Evolutionary conservation across 1,140 invertebrate species (phyloP), one percentile per base, ranked within the genome.

Genomic region (Cydia amplana): DNA sequence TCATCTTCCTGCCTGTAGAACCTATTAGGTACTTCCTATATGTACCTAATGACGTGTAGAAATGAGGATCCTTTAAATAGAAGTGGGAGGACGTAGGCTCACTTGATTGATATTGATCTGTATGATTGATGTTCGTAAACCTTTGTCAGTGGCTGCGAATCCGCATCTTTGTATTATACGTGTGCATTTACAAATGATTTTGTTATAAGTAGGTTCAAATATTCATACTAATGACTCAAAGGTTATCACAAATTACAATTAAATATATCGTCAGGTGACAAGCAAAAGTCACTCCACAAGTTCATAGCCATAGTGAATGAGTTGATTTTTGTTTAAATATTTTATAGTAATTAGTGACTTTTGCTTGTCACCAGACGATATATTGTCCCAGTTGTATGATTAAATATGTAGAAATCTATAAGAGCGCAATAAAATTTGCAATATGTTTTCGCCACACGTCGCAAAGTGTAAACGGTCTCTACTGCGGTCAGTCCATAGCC

Each of bases 401-500:
- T 60, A 20, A 20, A 60, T 60, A 60, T 60, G 2, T 23, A 23
- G 9, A 60, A 60, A 23, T 10, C 5, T 60, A 18, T 18, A 28
- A 9, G 67, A 23, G 23, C 12, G 18, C 9, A 70, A 74, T 72
- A 40, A 20, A 72, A 64, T 63, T 72, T 60, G 65, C 65, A 70
- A 73, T 73, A 7, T 23, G 51, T 67, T 63, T 73, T 75, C 75
- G 46, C 51, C 63, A 18, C 12, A 70, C 55, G 43, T 70, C 65
- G 78, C 73, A 74, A 73, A 55, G 77, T 84, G 83, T 85, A 82
- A 88, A 82, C 46, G 75, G 55, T 73, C 79, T 80, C 80, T 75
- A 74, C 32, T 14, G 63, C 73, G 80, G 82, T 83, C 83, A 84
- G 77, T 79, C 79, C 23, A 40, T 51, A 16, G 73, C 72, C 32